Evolutionary conservation across 2,797 vertebrate species (phyloP), one percentile per base, ranked within the genome.

Genomic region (Varecia variegata): DNA sequence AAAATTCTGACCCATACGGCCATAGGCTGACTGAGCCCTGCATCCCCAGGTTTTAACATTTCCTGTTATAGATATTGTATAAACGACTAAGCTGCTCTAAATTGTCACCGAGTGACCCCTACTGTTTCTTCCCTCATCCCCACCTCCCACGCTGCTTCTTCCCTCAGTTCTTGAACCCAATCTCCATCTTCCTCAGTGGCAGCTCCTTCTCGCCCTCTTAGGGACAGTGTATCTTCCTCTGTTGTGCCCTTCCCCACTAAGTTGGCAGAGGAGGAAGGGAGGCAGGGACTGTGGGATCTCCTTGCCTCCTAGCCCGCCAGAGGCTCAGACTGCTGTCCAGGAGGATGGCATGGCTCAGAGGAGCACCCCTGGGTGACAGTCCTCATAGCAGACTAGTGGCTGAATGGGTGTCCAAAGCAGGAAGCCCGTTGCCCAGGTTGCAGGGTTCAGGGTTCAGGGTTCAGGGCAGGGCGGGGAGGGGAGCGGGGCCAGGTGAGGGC

Each of bases 361-460:
- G 20, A 32, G 60, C 13, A 5, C 17, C 11, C n/a, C 1, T 0
- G 8, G 54, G 38, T 13, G 10, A 43, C 0, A 7, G 30, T 23
- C 58, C 52, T 62, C 77, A 45, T 0, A 21, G 50, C 47, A 21
- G 38, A 35, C 20, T 1, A 13, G 30, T 15, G 50, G 18, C 11
- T 20, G 52, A 62, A 20, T 9, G 23, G 77, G 50, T 38, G 56
- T 62, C 81, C 47, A 10, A 71, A 91, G 52, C 50, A 58, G 77
- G 52, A 45, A 73, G 93, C 32, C 58, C 7, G 50, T 18, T 3
- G 71, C 14, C 56, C 83, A 89, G 52, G 50, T 3, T 58, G 27
- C 76, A 14, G 52, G 58, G 32, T 43, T 52, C 3, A 2, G 83
- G 71, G 40, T 35, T 52, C 2, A 5, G 80, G 71, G 38, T n/a